phyloP scores from a whole-genome alignment of 2,113 vertebrate species.

The Probosciger aterrimus region DNA sequence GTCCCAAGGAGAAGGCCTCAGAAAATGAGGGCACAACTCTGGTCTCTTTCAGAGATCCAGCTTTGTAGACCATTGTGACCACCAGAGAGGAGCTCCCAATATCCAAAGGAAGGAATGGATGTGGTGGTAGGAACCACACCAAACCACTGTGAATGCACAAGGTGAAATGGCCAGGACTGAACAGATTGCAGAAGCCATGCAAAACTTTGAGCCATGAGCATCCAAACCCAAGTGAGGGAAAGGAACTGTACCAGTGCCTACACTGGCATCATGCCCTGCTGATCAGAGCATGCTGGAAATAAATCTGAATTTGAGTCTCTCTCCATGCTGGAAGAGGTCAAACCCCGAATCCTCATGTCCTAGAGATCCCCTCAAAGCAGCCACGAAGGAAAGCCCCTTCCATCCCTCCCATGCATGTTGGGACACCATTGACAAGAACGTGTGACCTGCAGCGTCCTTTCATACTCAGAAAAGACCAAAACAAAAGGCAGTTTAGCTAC shows the following conservation, averaged over 20 bases:
- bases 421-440: neutral
- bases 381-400: neutral
- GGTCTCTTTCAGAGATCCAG: neutral
- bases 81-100: neutral
- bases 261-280: neutral
- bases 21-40: neutral
- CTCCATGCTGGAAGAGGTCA: neutral
- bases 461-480: neutral
- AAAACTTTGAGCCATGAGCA: neutral
- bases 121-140: neutral
- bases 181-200: neutral
- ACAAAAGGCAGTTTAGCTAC: neutral
- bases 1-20: neutral
- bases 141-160: neutral
- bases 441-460: neutral
- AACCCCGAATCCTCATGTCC: neutral
- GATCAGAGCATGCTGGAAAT: neutral
- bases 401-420: fast-evolving
- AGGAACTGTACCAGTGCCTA: neutral
- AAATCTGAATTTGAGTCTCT: neutral
- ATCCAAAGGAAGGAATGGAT: neutral
- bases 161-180: neutral
- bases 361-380: neutral
- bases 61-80: neutral
- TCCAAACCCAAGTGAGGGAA: neutral